phyloP scores from a whole-genome alignment of 1,140 invertebrate species.

The Zaprionus nigranus region DNA sequence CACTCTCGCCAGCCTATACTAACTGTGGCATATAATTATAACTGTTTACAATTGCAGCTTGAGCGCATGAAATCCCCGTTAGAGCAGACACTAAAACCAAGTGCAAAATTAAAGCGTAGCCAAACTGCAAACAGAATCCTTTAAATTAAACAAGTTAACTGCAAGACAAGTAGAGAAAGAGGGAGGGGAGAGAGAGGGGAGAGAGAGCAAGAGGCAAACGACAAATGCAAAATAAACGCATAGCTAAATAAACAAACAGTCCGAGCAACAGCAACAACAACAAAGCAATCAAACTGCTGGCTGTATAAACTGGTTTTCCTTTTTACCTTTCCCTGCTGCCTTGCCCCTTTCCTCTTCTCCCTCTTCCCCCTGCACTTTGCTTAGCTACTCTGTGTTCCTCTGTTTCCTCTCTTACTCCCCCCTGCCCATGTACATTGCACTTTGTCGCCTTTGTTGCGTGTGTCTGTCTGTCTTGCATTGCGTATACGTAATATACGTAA shows the following conservation, averaged over 20 bases:
- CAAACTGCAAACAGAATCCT: slow-evolving; percentile 26
- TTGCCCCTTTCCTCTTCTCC: too few relatives aligned
- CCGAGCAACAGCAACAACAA: slow-evolving; percentile 14
- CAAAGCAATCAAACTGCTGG: slow-evolving; percentile 2
- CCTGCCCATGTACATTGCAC: slow-evolving; percentile 10
- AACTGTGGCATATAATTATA: slow-evolving; percentile 45
- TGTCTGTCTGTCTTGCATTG: slow-evolving; percentile 4
- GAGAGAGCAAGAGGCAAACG: slow-evolving; percentile 5
- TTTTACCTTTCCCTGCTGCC: slow-evolving; percentile 12
- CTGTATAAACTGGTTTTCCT: slow-evolving; percentile 60
- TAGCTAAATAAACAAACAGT: slow-evolving; percentile 50
- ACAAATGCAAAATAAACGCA: slow-evolving; percentile 58
- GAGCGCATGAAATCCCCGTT: slow-evolving; percentile 41
- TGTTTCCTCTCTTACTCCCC: too few relatives aligned
- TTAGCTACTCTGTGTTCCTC: background rate
- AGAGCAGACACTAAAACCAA: too few relatives aligned
- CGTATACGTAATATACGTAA: slow-evolving; percentile 58
- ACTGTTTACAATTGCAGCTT: slow-evolving; percentile 53
- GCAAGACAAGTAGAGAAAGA: background rate
- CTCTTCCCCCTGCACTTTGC: background rate
- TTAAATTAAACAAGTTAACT: slow-evolving; percentile 42
- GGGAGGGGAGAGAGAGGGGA: background rate
- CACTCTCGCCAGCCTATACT: background rate
- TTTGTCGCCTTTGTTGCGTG: slow-evolving; percentile 33
- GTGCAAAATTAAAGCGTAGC: slow-evolving; percentile 35